Evolutionary conservation across 1,140 invertebrate genomes (phyloP), one percentile per base, ranked within the genome.

Genomic region (Drosophila tropicalis): DNA sequence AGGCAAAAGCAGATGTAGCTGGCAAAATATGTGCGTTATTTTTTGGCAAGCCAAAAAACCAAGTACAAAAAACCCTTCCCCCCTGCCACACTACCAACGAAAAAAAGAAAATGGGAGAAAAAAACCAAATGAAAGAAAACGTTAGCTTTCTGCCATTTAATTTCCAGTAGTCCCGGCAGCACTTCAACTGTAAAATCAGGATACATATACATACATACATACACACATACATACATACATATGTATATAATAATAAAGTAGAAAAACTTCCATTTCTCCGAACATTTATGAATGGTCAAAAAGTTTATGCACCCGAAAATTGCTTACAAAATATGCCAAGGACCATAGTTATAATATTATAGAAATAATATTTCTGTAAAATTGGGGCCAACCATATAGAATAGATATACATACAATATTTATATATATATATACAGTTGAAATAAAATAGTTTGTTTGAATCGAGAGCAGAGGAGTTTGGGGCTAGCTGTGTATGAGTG

Each of bases 151-250:
- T 76, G 76, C 79, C 71, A 83, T 89, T 86, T 86, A 83, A 86
- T 86, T 83, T 73, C 29, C 75, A 71, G 70, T 65, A 76, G 71
- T 83, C 83, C 67, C 54, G 79, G 83, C 76, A 86, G 79, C 67
- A 82, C 79, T 85, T 86, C 75, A 85, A 79, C 82, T 86, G 82
- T 81, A 75, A 85, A 86, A 86, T 86, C 83, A 77, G 83, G 69
- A 83, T 70, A 72, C 29, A 29, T 29, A 29, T 29, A 72, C 74
- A 86, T 57, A 71, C 71, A 62, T 60, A 62, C 54, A 72, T 54
- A 80, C 2, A 25, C 4, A 25, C 3, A 25, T 25, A 25, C 3
- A 0, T 22, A 71, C 71, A 62, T 60, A 62, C 58, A 70, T 55
- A 80, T 66, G 79, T 56, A 60, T 62, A 67, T 71, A 71, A 67